A percentile compares a stretch with the other conserved stretches of the same genome.
Conservation (phyloP, 2,888 invertebrate genomes). For the Micropterix aruncella region DNA sequence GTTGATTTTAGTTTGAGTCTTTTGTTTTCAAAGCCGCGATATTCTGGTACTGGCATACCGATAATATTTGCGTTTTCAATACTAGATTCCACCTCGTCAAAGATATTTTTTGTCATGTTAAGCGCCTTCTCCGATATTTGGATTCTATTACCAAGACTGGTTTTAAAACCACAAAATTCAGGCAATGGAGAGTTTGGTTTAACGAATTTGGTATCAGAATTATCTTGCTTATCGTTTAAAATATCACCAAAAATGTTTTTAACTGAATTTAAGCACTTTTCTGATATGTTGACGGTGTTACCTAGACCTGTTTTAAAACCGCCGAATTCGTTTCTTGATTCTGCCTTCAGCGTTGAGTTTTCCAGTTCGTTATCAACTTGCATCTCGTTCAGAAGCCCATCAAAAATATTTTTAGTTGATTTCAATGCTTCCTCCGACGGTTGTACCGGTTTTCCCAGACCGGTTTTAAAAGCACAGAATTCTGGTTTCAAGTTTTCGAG, state of each 20-base stretch:
- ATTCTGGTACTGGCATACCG: neutral
- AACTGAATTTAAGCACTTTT: slow-evolving; percentile 21
- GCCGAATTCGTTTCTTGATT: neutral
- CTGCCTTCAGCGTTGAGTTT: no score
- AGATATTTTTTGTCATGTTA: slow-evolving; percentile 11
- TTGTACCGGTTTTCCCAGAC: neutral
- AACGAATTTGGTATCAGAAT: no score
- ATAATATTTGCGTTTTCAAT: neutral
- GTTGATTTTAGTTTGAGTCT: no score
- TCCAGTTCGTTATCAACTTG: neutral
- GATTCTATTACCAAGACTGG: slow-evolving; percentile 17
- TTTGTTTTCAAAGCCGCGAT: no score
- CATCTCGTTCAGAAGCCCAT: neutral
- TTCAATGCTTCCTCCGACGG: neutral
- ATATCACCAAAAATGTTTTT: slow-evolving; percentile 21
- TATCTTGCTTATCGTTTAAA: no score
- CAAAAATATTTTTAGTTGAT: neutral
- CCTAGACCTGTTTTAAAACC: neutral
- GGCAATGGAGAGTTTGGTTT: no score
- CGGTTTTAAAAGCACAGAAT: slow-evolving; percentile 13
- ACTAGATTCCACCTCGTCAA: slow-evolving; percentile 9
- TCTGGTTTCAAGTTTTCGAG: no score
- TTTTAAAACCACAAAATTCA: slow-evolving; percentile 14
- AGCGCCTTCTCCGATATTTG: slow-evolving; percentile 12
- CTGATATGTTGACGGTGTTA: slow-evolving; percentile 18